Evolutionary conservation across 2,797 vertebrate species (phyloP).

Genomic region (Acrossocheilus fasciatus): DNA sequence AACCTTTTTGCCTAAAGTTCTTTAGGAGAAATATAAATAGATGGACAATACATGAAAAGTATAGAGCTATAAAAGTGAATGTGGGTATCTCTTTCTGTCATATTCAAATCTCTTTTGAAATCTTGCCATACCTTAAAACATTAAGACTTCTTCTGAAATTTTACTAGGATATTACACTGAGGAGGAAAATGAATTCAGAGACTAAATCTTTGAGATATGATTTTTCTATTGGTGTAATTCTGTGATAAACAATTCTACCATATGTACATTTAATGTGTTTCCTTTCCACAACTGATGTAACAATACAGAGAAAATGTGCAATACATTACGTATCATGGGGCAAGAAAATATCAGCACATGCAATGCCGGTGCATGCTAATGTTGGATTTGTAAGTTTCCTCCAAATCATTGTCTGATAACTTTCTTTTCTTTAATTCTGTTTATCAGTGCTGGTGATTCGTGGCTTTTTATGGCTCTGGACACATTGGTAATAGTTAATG

Average conservation of each 20-base stretch:
- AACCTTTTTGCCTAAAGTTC: not conserved
- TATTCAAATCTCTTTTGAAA: not conserved
- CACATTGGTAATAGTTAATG: constrained; percentile 35
- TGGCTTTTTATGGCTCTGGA: not conserved
- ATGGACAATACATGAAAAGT: not conserved
- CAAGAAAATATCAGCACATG: constrained; percentile 20
- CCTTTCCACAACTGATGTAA: constrained; percentile 17
- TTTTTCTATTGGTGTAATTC: not conserved
- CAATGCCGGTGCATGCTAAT: not conserved
- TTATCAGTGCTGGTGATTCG: not conserved
- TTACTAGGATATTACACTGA: not conserved
- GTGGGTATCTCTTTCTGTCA: not conserved
- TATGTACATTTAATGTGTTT: not conserved
- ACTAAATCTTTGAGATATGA: not conserved
- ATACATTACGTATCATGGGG: not conserved
- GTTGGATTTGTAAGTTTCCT: not conserved
- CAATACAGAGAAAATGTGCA: not conserved
- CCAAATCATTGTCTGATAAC: not conserved
- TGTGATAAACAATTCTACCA: not conserved
- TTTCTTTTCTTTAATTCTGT: not conserved
- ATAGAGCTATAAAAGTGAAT: not conserved
- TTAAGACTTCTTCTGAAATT: not conserved
- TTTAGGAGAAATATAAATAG: not conserved
- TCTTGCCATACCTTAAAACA: not conserved
- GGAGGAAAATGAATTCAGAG: not conserved